Evolutionary conservation across 2,797 vertebrate genomes (phyloP).

Genomic region (Pachyuromys duprasi): DNA sequence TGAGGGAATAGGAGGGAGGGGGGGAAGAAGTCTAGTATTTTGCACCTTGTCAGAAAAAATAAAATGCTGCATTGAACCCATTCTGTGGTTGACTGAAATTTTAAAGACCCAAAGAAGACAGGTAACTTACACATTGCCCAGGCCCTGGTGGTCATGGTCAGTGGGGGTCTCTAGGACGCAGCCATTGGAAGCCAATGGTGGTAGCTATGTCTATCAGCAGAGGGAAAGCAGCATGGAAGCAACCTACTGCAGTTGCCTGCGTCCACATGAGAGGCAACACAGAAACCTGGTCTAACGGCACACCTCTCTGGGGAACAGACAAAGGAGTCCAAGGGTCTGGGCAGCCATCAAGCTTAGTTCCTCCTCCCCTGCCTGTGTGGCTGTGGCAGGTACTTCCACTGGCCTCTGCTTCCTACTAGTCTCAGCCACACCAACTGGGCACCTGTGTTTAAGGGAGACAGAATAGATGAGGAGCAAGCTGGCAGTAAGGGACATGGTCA

Average conservation of each 20-base stretch:
- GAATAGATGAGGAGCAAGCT: rapidly evolving
- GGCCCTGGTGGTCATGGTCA: neutral
- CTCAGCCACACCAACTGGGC: no score
- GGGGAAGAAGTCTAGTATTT: no score
- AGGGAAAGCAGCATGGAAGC: neutral
- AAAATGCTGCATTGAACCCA: neutral
- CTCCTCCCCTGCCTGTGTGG: neutral
- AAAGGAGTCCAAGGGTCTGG: constrained; percentile 57
- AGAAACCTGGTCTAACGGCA: constrained; percentile 64
- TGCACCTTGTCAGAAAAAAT: neutral
- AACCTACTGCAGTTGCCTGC: constrained; percentile 61
- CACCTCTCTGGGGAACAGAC: constrained; percentile 74
- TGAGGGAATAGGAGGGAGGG: rapidly evolving
- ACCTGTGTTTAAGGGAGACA: neutral
- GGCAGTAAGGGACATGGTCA: rapidly evolving
- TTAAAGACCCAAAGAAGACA: neutral
- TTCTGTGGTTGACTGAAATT: rapidly evolving
- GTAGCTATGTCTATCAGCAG: constrained; percentile 39
- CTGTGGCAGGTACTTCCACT: neutral
- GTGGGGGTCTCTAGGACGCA: neutral
- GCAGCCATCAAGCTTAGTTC: neutral
- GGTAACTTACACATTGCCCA: neutral
- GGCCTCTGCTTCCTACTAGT: neutral
- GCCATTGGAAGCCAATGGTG: constrained; percentile 30
- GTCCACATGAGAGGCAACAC: constrained; percentile 67